Evolutionary conservation across 2,113 vertebrate genomes (phyloP), one percentile per base, ranked within the genome.

Genomic region (Pyrgilauda ruficollis): DNA sequence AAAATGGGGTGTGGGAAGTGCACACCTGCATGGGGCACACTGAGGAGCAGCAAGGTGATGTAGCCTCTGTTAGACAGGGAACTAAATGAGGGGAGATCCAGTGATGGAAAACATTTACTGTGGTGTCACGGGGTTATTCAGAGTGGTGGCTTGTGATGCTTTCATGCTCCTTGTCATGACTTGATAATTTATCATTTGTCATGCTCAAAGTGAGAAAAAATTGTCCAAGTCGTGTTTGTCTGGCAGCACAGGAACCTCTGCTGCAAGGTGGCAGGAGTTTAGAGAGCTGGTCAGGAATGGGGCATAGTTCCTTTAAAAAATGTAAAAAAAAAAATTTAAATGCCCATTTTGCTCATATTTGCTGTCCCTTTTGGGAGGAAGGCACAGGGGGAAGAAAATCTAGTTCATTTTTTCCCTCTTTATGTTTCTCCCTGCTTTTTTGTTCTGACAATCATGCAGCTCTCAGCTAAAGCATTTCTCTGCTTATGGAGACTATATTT

Each of bases 61-160:
- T 19, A 23, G 33, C 33, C 15, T 27, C 5, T 47, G 31, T 47
- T 47, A 59, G 18, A 62, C 4, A 47, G 19, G 49, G 49, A 59
- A 28, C 30, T 47, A 14, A 52, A 31, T 1, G 6, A 59, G 35
- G 6, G 17, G 19, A 67, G 47, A 28, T 28, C 44, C 0, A 5
- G 15, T 1, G 1, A 14, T 50, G 30, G 24, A 22, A 59, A 82
- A 31, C 0, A 0, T 23, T 31, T 14, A 1, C 33, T 59, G 7
- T 56, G 62, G 11, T 68, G 69, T 59, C 58, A 41, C 56, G 23
- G 24, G 2, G 7, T 44, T 82, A 3, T 47, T 61, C 43, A 59
- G n/a, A 44, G 17, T 16, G 30, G 24, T 83, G 58, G 62, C 22
- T 85, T 76, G 11, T 70, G 53, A 37, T 50, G 43, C 21, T 37